A percentile compares a stretch with the other conserved stretches of the same genome.
Conservation (phyloP, 1,140 invertebrate genomes). For the Drosophila grimshawi region DNA sequence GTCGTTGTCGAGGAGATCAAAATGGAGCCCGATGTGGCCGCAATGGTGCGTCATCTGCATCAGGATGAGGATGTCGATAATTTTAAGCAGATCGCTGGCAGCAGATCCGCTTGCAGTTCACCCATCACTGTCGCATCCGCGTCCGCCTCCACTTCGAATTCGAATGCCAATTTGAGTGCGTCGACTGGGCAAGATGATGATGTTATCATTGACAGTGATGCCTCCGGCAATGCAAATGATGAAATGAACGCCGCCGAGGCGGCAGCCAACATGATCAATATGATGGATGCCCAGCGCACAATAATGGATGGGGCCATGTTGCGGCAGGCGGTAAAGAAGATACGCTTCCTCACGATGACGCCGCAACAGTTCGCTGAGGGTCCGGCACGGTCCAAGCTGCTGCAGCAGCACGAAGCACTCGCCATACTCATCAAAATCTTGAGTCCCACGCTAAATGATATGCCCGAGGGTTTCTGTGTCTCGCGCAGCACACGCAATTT, state of each 20-base stretch:
- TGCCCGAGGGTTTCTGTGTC: conserved; percentile 89
- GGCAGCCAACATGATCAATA: conserved; percentile 65
- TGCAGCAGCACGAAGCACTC: conserved; percentile 91
- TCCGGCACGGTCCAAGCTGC: conserved; percentile 89
- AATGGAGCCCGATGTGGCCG: conserved; percentile 79
- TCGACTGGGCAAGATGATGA: conserved; percentile 48
- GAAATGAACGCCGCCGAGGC: conserved; percentile 42
- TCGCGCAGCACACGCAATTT: conserved; percentile 82
- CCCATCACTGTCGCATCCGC: conserved; percentile 1
- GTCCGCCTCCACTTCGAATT: conserved; percentile 14
- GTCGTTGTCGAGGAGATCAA: conserved; percentile 76
- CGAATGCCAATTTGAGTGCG: not conserved
- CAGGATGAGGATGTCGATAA: conserved; percentile 66
- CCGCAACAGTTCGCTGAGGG: conserved; percentile 92
- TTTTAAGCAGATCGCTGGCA: conserved; percentile 34
- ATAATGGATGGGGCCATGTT: conserved; percentile 71
- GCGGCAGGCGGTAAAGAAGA: conserved; percentile 87
- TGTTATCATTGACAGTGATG: conserved; percentile 77
- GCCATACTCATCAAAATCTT: conserved; percentile 93
- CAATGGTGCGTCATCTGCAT: conserved; percentile 74
- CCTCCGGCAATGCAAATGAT: conserved; percentile 60
- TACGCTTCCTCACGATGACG: conserved; percentile 90
- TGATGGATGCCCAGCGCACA: conserved; percentile 75
- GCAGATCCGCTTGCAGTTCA: conserved; percentile 21
- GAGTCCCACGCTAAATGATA: conserved; percentile 86